Evolutionary conservation across 2,113 vertebrate genomes (phyloP).

Genomic region (Oenanthe oenanthe): DNA sequence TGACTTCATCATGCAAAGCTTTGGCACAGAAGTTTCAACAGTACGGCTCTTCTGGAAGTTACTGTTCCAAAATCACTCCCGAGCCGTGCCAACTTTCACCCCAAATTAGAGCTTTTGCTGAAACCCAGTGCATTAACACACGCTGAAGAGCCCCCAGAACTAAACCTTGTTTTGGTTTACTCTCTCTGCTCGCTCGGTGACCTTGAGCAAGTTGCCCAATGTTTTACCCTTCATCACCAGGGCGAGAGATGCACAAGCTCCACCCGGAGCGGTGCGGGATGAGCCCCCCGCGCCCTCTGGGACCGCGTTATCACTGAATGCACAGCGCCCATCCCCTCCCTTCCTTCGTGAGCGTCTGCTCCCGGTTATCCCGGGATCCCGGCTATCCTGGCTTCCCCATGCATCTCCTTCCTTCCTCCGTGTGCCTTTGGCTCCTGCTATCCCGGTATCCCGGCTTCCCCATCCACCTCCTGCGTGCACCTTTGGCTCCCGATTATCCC

Average conservation of each 20-base stretch:
- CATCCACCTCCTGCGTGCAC: too few relatives aligned
- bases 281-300: neutral
- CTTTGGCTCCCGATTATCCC: neutral
- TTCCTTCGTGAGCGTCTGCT: too few relatives aligned
- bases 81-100: neutral
- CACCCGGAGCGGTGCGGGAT: neutral
- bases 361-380: too few relatives aligned
- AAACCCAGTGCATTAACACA: fast-evolving
- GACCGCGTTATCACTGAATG: fast-evolving
- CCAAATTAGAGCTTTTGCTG: fast-evolving
- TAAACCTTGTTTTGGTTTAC: fast-evolving
- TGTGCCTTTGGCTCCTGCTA: too few relatives aligned
- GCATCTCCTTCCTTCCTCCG: too few relatives aligned
- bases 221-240: neutral
- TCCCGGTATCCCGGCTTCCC: too few relatives aligned
- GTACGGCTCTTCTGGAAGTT: fast-evolving
- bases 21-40: neutral
- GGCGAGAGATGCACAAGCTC: neutral
- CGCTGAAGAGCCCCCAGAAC: neutral
- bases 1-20: neutral
- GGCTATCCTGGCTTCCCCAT: too few relatives aligned
- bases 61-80: neutral
- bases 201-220: neutral
- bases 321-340: neutral
- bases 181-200: neutral